Evolutionary conservation across 2,888 invertebrate genomes (phyloP), one percentile per base, ranked within the genome.

Genomic region (Tenthredo livida): DNA sequence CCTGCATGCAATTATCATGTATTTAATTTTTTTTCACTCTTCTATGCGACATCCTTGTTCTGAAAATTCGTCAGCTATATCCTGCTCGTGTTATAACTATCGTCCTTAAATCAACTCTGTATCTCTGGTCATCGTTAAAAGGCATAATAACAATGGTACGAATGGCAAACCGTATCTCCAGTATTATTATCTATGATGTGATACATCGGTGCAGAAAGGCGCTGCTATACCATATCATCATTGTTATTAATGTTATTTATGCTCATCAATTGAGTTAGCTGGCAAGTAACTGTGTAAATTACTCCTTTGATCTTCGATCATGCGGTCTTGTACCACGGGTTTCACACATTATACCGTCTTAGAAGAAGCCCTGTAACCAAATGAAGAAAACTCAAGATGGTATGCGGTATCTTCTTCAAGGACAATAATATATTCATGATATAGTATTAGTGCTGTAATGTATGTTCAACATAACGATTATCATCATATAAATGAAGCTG

Each of bases 211-310:
- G 54, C 17, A 77, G 58, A 17, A 9, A 61, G n/a, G 37, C n/a
- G 80, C 21, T 61, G 43, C n/a, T 15, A 17, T 80, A 37, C 43
- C 12, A 21, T 25, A 25, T 40, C n/a, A 73, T 73, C 25, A 73
- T 73, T 73, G 43, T 73, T 43, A 77, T 77, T 54, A 29, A 40
- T 43, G 40, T 80, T 80, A 58, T 61, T 80, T 61, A 61, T 25
- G 40, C 17, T 77, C 12, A 10, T 2, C 17, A 17, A 77, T 29
- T 21, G 54, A 77, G 77, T 50, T 33, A 33, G 5, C 6, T 40
- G 15, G 12, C 50, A 25, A 33, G 9, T 54, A 40, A n/a, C 12
- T 47, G 3, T 29, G 50, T 77, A 54, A 77, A 77, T 77, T 29
- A n/a, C 12, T 17, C 33, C 29, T 47, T 77, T 54, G 77, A 77